Conservation (phyloP, 1,140 invertebrate species). For the Bombus haemorrhoidalis region DNA sequence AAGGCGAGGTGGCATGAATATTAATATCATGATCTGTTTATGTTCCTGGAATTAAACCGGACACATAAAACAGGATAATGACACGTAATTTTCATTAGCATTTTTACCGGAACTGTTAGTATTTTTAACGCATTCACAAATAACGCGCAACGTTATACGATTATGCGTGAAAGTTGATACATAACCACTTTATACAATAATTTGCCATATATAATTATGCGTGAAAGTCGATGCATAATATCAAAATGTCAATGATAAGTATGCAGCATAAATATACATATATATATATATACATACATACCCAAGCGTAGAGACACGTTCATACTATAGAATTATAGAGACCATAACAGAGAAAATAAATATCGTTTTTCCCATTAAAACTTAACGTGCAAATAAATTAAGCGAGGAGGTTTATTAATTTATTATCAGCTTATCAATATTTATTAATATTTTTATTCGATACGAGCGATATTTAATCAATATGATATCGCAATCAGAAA, state of each 20-base stretch:
- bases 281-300: no score
- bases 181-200: not conserved
- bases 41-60: not conserved
- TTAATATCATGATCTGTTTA: not conserved
- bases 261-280: not conserved
- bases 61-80: constrained; percentile 3
- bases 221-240: not conserved
- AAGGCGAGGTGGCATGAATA: not conserved
- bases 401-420: not conserved
- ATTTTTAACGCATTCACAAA: not conserved
- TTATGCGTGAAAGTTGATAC: constrained; percentile 20
- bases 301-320: not conserved
- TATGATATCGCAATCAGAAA: not conserved
- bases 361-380: not conserved
- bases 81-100: constrained; percentile 9
- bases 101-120: not conserved
- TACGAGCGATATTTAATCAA: not conserved
- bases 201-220: constrained; percentile 5
- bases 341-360: not conserved
- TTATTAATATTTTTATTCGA: no score
- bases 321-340: no score
- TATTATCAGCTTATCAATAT: not conserved
- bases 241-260: not conserved
- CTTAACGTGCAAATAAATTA: not conserved
- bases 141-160: not conserved